Conservation (phyloP, 2,797 vertebrate species). For the Bovichtus diacanthus region DNA sequence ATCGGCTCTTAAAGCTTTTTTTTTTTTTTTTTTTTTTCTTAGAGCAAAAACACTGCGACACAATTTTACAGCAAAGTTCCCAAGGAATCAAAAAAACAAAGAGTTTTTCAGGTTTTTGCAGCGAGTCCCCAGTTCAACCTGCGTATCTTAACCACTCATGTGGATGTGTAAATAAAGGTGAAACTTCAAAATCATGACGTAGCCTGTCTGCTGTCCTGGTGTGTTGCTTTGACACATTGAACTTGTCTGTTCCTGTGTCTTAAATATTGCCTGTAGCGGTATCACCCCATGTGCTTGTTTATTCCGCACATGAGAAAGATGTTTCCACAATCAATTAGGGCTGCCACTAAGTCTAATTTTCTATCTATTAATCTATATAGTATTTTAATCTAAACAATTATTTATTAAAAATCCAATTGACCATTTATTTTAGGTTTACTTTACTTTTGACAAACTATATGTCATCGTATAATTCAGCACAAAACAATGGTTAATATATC, state of each 20-base stretch:
- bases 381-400: too few relatives aligned
- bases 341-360: too few relatives aligned
- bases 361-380: too few relatives aligned
- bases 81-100: background rate
- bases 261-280: background rate
- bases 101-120: background rate
- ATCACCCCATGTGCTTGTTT: background rate
- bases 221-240: background rate
- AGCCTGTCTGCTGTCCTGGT: too few relatives aligned
- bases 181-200: background rate
- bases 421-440: too few relatives aligned
- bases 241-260: background rate
- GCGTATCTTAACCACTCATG: conserved; percentile 8
- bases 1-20: background rate
- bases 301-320: background rate
- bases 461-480: too few relatives aligned
- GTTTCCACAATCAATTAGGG: too few relatives aligned
- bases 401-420: too few relatives aligned
- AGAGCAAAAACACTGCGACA: background rate
- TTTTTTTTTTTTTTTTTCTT: too few relatives aligned
- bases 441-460: too few relatives aligned
- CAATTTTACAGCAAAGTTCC: background rate
- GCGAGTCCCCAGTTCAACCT: background rate
- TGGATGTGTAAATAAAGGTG: conserved; percentile 17
- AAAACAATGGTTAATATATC: too few relatives aligned